These are phyloP conservation scores for Cathartes aura DNA, from an alignment of 2,113 vertebrate species.

Conservation along the genomic window DNA sequence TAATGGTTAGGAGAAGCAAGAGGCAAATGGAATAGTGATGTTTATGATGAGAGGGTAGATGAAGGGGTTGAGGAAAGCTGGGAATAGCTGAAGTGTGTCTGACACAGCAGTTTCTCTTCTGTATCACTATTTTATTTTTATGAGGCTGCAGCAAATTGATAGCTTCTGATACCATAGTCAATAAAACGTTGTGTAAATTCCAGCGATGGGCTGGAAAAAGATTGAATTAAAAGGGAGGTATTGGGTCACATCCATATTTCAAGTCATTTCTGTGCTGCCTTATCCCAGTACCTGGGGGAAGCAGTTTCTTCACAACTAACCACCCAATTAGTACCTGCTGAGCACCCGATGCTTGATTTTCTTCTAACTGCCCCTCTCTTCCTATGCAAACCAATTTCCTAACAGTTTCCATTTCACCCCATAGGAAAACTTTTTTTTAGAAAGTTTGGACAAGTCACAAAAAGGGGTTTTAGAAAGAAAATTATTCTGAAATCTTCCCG, in stretches of 20 bases:
- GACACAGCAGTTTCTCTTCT: conserved; percentile 66
- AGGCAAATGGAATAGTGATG: conserved; percentile 24
- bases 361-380: not conserved
- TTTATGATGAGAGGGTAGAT: conserved; percentile 57
- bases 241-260: conserved; percentile 59
- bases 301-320: conserved; percentile 47
- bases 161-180: conserved; percentile 64
- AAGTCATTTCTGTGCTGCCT: conserved; percentile 41
- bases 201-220: conserved; percentile 67
- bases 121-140: conserved; percentile 75
- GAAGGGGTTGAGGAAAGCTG: conserved; percentile 39
- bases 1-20: conserved; percentile 58
- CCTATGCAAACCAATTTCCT: not conserved
- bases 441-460: not conserved
- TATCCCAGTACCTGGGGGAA: conserved; percentile 25
- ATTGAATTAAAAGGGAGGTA: conserved; percentile 65
- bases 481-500: not conserved
- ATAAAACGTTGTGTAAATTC: conserved; percentile 71
- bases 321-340: conserved; percentile 54
- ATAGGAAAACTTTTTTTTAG: not conserved
- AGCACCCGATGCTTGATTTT: not conserved
- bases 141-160: conserved; percentile 72
- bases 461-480: not conserved
- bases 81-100: conserved; percentile 54
- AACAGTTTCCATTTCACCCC: not conserved